Evolutionary conservation across 2,888 invertebrate genomes (phyloP), one percentile per base, ranked within the genome.

Genomic region (Cheilosia soror): DNA sequence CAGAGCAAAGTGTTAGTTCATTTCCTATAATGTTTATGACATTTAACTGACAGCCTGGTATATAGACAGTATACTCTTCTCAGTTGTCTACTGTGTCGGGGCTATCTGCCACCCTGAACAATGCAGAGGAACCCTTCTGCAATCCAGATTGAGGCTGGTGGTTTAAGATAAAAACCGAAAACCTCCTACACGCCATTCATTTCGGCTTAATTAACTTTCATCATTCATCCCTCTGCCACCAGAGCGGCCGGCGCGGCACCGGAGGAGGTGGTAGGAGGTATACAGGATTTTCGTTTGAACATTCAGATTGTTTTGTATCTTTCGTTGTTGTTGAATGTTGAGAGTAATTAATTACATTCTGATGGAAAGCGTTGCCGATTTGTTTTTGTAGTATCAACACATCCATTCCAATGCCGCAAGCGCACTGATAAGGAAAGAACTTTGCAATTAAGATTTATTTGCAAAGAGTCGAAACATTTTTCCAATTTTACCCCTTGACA

Each of bases 171-270:
- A 84, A 75, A 75, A 71, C 63, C 60, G 40, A 63, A 53, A 65
- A 58, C 51, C 49, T 40, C 55, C 51, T 53, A 58, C 66, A 66
- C 66, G 53, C 47, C 69, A 65, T 71, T 40, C 71, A 71, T 49
- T 65, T n/a, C 62, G 60, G 75, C 47, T 84, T 84, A 84, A 80
- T 84, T 84, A 84, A 80, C 69, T 84, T 84, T 80, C 84, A 75
- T 84, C 69, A 75, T 37, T 69, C 65, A 75, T 47, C 47, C 47
- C 15, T 29, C n/a, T n/a, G n/a, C n/a, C n/a, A n/a, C 20, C 53
- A 33, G 37, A 55, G 25, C 4, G 49, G n/a, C n/a, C n/a, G n/a
- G n/a, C n/a, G n/a, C n/a, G 5, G 37, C 5, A 25, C 15, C 44
- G n/a, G 25, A 11, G 13, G 5, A 2, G 42, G 25, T 33, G 27